Percentiles rank a stretch among this genome's conserved stretches.
phyloP scores from a whole-genome alignment of 1,140 invertebrate species.

The Capitella teleta region DNA sequence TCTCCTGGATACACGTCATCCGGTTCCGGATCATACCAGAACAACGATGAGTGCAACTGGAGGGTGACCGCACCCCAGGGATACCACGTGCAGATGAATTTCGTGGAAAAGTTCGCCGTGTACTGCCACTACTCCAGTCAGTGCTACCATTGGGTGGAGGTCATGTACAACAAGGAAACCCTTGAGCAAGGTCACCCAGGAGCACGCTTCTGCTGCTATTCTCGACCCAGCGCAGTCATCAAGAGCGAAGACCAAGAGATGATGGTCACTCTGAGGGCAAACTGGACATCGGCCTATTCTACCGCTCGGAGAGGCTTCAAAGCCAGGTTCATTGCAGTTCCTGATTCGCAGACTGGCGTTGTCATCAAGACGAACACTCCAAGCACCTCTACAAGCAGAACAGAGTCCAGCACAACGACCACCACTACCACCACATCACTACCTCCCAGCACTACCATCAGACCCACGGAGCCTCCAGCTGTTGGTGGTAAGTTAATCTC shows the following conservation, averaged over 20 bases:
- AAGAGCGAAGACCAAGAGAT: conserved; percentile 2
- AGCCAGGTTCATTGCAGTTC: background rate
- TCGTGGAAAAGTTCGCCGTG: conserved; percentile 3
- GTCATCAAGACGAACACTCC: background rate
- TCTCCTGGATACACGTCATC: background rate
- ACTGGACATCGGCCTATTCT: conserved; percentile 1
- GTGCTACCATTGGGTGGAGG: conserved; percentile 6
- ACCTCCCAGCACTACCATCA: background rate
- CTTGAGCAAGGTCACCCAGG: background rate
- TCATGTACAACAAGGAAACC: background rate
- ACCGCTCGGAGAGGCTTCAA: background rate
- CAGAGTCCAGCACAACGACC: background rate
- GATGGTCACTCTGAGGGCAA: conserved; percentile 2
- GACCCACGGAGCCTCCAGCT: background rate
- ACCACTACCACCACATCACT: background rate
- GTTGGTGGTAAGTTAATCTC: background rate
- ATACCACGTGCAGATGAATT: background rate
- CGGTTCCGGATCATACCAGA: background rate
- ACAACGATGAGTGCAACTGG: background rate
- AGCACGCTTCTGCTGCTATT: conserved; percentile 6
- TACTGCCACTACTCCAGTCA: conserved; percentile 1
- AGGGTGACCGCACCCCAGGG: background rate
- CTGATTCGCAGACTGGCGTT: background rate
- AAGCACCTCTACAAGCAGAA: background rate
- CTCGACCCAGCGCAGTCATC: background rate